These are phyloP conservation scores for Myripristis murdjan DNA, from an alignment of 2,797 vertebrate species.

Conservation along the genomic window DNA sequence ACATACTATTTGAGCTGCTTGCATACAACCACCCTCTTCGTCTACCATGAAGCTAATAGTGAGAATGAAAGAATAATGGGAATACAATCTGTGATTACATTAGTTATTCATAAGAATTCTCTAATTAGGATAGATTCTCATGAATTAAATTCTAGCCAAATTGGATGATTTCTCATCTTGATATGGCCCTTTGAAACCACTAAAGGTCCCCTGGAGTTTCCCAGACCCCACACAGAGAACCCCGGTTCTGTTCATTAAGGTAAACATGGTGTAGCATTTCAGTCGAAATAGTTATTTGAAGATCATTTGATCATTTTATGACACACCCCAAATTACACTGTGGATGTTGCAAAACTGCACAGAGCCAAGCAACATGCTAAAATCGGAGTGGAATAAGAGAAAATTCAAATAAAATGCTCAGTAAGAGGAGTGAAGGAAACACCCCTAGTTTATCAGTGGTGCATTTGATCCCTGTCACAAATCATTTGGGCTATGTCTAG, in stretches of 20 bases:
- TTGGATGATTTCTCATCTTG: background rate
- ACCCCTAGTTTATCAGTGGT: constrained; percentile 32
- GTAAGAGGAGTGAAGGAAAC: constrained; percentile 6
- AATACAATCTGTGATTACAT: too few species aligned
- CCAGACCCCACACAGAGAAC: background rate
- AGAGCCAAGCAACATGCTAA: constrained; percentile 12
- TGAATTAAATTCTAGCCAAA: too few species aligned
- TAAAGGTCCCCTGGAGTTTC: background rate
- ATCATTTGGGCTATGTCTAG: constrained; percentile 36
- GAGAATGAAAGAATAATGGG: too few species aligned
- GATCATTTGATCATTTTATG: constrained; percentile 13
- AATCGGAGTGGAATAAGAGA: background rate
- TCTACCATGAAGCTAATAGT: too few species aligned
- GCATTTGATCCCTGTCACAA: constrained; percentile 49
- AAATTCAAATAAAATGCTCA: background rate
- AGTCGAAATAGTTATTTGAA: constrained; percentile 39
- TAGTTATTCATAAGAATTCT: too few species aligned
- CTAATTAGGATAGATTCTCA: too few species aligned
- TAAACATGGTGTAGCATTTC: constrained; percentile 16
- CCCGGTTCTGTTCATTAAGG: background rate
- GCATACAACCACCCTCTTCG: too few species aligned
- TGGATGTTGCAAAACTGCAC: background rate
- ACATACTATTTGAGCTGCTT: too few species aligned
- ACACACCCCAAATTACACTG: background rate
- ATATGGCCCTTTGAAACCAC: background rate